phyloP scores from a whole-genome alignment of 53 echinoderm and acorn worm genomes.

The Astropecten irregularis region DNA sequence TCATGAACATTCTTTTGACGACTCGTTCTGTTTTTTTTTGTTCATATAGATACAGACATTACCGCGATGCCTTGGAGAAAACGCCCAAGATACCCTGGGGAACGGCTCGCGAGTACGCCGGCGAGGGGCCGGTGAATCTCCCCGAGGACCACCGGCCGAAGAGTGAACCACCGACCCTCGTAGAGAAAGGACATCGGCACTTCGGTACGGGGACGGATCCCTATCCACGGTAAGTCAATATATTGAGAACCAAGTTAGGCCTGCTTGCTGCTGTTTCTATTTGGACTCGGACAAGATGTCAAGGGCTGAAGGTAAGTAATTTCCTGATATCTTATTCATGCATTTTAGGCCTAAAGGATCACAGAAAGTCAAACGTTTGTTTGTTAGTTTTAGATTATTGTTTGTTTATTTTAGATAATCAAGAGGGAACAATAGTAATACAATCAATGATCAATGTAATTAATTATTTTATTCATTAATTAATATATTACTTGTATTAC shows the following conservation, averaged over 20 bases:
- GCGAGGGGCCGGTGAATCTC: constrained; percentile 83
- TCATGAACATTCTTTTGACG: no score
- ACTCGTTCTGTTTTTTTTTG: no score
- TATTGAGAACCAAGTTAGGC: not conserved
- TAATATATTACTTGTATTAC: no score
- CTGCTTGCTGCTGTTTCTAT: not conserved
- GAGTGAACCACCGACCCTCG: constrained; percentile 93
- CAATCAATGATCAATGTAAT: no score
- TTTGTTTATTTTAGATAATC: no score
- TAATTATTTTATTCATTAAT: no score
- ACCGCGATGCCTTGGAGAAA: constrained; percentile 90
- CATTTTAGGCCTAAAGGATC: no score
- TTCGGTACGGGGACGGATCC: constrained; percentile 84
- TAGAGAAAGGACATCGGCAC: constrained; percentile 96
- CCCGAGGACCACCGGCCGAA: constrained; percentile 91
- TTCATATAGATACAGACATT: constrained; percentile 81
- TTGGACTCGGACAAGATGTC: not conserved
- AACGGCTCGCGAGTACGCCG: constrained; percentile 89
- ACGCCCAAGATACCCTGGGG: constrained; percentile 92
- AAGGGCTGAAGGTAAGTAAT: no score
- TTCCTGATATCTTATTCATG: no score
- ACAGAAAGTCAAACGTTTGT: no score
- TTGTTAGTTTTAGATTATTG: no score
- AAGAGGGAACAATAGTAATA: no score
- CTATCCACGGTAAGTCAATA: constrained; percentile 82